These are phyloP conservation scores for Drosophila trichaetosa DNA, from an alignment of 2,888 invertebrate genomes.

Conservation along the genomic window DNA sequence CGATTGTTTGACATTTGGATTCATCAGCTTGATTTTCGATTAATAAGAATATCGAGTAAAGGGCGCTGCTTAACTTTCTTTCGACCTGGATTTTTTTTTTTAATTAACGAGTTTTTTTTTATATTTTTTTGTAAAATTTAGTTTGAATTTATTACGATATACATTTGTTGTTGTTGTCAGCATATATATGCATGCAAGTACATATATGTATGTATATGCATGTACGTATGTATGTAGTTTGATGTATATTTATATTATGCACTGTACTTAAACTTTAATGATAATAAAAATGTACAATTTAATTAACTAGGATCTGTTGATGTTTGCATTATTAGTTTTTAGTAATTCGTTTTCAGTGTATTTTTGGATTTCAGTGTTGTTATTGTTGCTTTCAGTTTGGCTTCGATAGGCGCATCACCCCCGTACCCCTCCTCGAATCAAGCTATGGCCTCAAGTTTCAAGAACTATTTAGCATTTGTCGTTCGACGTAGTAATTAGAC, in stretches of 20 bases:
- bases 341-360: constrained; percentile 14
- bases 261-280: constrained; percentile 72
- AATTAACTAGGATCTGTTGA: constrained; percentile 75
- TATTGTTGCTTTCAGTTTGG: constrained; percentile 35
- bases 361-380: constrained; percentile 27
- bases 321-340: constrained; percentile 44
- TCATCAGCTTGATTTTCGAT: not conserved
- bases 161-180: constrained; percentile 58
- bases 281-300: constrained; percentile 80
- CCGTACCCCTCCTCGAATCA: not conserved
- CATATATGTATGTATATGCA: constrained; percentile 31
- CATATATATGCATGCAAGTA: constrained; percentile 19
- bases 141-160: constrained; percentile 77
- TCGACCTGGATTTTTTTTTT: not conserved
- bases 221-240: constrained; percentile 31
- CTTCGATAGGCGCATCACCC: constrained; percentile 13
- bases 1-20: not conserved
- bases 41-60: not conserved
- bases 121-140: constrained; percentile 73
- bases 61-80: not conserved
- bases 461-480: constrained; percentile 26
- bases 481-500: constrained; percentile 37
- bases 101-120: constrained; percentile 3
- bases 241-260: constrained; percentile 55
- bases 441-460: constrained; percentile 38